These are phyloP conservation scores for Pelobates cultripes DNA, from an alignment of 2,797 vertebrate genomes.

Conservation along the genomic window DNA sequence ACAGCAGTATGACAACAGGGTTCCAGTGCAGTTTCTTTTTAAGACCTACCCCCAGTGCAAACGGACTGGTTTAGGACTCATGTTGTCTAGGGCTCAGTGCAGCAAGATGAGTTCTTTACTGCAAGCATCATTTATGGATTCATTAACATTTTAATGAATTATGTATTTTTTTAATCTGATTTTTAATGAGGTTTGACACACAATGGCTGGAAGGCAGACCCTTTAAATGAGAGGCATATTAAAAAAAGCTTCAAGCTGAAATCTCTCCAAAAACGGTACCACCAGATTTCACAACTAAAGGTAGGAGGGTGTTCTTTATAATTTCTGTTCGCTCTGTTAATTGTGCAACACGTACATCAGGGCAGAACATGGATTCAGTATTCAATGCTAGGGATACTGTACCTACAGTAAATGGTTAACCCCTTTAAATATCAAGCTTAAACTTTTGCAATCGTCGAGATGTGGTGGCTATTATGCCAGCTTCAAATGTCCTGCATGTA, in stretches of 20 bases:
- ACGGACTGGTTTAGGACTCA: background rate
- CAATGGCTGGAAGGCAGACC: background rate
- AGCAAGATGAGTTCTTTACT: background rate
- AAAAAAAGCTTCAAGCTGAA: background rate
- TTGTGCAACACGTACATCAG: background rate
- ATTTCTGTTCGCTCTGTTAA: background rate
- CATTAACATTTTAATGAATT: background rate
- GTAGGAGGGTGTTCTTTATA: slow-evolving; percentile 11
- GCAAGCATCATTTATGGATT: background rate
- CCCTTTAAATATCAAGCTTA: too few relatives aligned
- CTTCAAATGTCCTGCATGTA: too few relatives aligned
- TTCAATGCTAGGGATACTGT: background rate
- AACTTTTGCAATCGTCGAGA: too few relatives aligned
- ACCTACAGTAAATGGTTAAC: background rate
- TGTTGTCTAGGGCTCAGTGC: background rate
- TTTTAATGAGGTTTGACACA: background rate
- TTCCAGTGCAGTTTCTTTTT: slow-evolving; percentile 33
- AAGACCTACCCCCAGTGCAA: slow-evolving; percentile 39
- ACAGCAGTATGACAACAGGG: slow-evolving; percentile 55
- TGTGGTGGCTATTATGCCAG: too few relatives aligned
- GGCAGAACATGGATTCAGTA: background rate
- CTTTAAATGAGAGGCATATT: slow-evolving; percentile 1
- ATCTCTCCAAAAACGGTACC: slow-evolving; percentile 5
- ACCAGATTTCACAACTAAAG: slow-evolving; percentile 14
- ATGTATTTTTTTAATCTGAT: background rate